Evolutionary conservation across 2,113 vertebrate species (phyloP).

Genomic region (Micromys minutus): DNA sequence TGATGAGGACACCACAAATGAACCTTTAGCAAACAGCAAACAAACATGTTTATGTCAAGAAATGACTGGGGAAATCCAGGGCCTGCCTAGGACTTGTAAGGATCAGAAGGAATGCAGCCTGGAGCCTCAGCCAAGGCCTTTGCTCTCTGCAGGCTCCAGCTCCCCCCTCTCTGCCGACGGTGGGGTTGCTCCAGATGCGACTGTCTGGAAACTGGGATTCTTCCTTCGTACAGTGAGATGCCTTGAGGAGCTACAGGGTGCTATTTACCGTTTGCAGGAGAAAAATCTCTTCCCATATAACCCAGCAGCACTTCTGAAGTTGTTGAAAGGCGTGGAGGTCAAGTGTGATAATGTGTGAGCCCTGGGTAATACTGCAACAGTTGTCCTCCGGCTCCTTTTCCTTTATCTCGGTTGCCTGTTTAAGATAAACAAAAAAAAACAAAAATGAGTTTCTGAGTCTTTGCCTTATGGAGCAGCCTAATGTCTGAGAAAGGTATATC

Average conservation of each 20-base stretch:
- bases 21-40: slow-evolving; percentile 48
- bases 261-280: slow-evolving; percentile 89
- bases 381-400: background rate
- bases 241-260: slow-evolving; percentile 87
- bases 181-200: background rate
- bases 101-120: background rate
- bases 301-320: slow-evolving; percentile 90
- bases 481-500: background rate
- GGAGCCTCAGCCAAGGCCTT: background rate
- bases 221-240: slow-evolving; percentile 82
- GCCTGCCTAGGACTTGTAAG: background rate
- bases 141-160: background rate
- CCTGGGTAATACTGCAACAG: background rate
- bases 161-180: background rate
- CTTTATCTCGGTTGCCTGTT: background rate
- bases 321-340: slow-evolving; percentile 83
- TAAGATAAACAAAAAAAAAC: background rate
- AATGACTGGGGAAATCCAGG: background rate
- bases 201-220: background rate
- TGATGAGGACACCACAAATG: slow-evolving; percentile 81
- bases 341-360: slow-evolving; percentile 31
- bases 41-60: slow-evolving; percentile 35
- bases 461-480: background rate
- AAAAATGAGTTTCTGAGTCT: background rate
- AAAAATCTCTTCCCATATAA: slow-evolving; percentile 95